phyloP scores from a whole-genome alignment of 2,888 invertebrate genomes.

The Neelides folsomi region DNA sequence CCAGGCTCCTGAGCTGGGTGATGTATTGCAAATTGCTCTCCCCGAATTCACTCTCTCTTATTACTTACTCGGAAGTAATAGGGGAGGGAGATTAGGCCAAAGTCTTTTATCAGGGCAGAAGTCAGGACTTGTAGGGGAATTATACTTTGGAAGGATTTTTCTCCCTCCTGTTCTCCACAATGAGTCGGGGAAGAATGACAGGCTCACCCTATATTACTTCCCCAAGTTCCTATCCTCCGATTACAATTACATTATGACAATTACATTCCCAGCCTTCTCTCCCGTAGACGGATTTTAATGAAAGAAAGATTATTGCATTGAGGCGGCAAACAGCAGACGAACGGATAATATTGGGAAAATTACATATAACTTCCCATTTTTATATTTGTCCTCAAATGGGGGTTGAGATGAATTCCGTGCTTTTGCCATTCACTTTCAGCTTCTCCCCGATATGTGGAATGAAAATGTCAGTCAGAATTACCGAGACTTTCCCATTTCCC shows the following conservation, averaged over 20 bases:
- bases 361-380: slow-evolving; percentile 8
- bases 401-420: slow-evolving; percentile 20
- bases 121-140: too few relatives aligned
- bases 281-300: slow-evolving; percentile 17
- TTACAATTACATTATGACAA: slow-evolving; percentile 8
- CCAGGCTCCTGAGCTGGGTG: slow-evolving; percentile 15
- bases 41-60: slow-evolving; percentile 4
- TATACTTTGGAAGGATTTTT: too few relatives aligned
- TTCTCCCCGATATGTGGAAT: slow-evolving; percentile 9
- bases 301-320: slow-evolving; percentile 19
- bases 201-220: background rate
- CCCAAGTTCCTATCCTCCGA: background rate
- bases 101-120: too few relatives aligned
- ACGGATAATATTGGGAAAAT: slow-evolving; percentile 1
- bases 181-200: too few relatives aligned
- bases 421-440: slow-evolving; percentile 12
- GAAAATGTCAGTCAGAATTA: slow-evolving; percentile 7
- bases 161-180: too few relatives aligned
- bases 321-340: slow-evolving; percentile 2
- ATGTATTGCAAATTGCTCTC: slow-evolving; percentile 27
- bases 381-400: slow-evolving; percentile 1
- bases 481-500: background rate
- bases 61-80: slow-evolving; percentile 1
- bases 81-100: background rate
- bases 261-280: background rate